A percentile compares a stretch with the other conserved stretches of the same genome.
phyloP scores from a whole-genome alignment of 2,797 vertebrate species.

The Microhierax caerulescens region DNA sequence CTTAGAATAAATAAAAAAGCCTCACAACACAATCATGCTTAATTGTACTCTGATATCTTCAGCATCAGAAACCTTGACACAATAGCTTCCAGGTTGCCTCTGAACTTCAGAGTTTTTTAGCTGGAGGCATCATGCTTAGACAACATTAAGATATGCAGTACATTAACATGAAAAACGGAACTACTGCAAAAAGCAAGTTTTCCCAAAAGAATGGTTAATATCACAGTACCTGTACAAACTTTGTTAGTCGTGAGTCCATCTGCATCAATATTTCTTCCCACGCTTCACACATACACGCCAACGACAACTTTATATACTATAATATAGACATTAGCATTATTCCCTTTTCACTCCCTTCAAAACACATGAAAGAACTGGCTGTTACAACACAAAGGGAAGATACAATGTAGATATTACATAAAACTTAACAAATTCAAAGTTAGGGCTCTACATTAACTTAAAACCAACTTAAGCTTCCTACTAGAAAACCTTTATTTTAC shows the following conservation, averaged over 20 bases:
- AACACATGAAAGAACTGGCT: neutral
- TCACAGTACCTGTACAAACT: conserved; percentile 91
- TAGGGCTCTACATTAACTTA: neutral
- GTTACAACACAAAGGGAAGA: neutral
- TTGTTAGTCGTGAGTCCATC: conserved; percentile 96
- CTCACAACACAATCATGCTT: neutral
- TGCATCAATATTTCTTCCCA: conserved; percentile 99
- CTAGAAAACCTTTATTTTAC: neutral
- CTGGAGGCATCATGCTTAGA: neutral
- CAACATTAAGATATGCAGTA: neutral
- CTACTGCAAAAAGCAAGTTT: neutral
- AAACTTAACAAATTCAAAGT: neutral
- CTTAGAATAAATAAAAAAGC: neutral
- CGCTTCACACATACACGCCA: conserved; percentile 97
- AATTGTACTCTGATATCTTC: neutral
- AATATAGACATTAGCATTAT: neutral
- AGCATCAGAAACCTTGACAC: neutral
- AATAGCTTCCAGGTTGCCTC: neutral
- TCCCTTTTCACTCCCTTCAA: neutral
- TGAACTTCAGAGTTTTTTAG: neutral
- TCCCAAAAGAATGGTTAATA: neutral
- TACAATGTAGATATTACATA: neutral
- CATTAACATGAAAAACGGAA: neutral
- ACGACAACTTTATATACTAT: conserved; percentile 91
- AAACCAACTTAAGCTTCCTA: neutral